Evolutionary conservation across 2,888 invertebrate species (phyloP), one percentile per base, ranked within the genome.

Genomic region (Mactromeris polynyma): DNA sequence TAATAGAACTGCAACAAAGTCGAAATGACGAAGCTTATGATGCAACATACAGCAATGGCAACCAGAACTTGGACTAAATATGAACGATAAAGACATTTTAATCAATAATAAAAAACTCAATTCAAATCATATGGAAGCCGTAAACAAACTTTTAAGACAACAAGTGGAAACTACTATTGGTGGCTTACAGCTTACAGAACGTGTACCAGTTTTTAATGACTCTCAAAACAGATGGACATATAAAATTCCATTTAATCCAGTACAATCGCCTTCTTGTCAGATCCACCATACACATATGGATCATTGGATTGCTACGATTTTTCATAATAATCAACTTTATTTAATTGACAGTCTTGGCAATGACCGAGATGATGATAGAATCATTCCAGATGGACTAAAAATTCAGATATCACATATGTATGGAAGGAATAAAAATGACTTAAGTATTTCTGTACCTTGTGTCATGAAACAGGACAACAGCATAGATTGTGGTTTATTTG

Each of bases 71-170:
- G n/a, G 14, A 0, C 21, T 85, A 17, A 51, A 42, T 0, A 21
- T 17, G 4, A n/a, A 78, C 1, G 83, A 89, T 21, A 51, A 64
- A 79, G 31, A 26, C 19, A 2, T 3, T 1, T 36, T 89, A 14
- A 54, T 14, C 0, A 46, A 69, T 11, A 82, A 83, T 14, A 33
- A 46, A 4, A 85, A 85, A 85, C 31, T 89, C 9, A 82, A 42
- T 38, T 89, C 89, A 46, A 40, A 83, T 21, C 85, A 85, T 26
- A 89, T 89, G 79, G 85, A 89, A 38, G 83, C 89, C 17, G 89
- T 89, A 1, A 89, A 85, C 51, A 83, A n/a, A 58, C 11, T 89
- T 33, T 54, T 85, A 21, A 58, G 85, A 79, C 40, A 85, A 42
- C 79, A 85, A 42, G 33, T 51, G 4, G 64, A 4, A 14, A 21